A percentile compares a stretch with the other conserved stretches of the same genome.
phyloP scores from a whole-genome alignment of 2,888 invertebrate species.

The Ethmia dodecea region DNA sequence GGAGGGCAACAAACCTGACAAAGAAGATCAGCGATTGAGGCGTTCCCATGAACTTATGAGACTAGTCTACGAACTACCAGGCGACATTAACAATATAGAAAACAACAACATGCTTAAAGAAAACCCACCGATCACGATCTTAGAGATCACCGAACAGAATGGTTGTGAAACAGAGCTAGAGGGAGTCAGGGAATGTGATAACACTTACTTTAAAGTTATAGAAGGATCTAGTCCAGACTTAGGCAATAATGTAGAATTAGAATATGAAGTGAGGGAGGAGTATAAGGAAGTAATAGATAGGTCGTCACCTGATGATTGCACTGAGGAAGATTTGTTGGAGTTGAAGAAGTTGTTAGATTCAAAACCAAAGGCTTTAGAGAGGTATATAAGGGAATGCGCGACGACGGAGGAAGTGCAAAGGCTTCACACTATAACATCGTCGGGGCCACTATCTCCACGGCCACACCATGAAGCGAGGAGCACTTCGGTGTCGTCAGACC shows the following conservation, averaged over 20 bases:
- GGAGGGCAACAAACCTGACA: constrained; percentile 41
- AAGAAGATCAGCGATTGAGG: constrained; percentile 40
- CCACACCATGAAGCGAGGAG: constrained; percentile 77
- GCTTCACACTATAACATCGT: constrained; percentile 76
- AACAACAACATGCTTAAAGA: constrained; percentile 69
- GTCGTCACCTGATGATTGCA: constrained; percentile 56
- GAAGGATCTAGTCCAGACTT: constrained; percentile 51
- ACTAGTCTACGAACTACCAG: constrained; percentile 68
- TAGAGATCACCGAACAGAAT: constrained; percentile 68
- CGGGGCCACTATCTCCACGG: constrained; percentile 65
- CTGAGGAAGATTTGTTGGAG: constrained; percentile 61
- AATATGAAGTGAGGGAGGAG: constrained; percentile 52
- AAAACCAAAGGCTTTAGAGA: constrained; percentile 84
- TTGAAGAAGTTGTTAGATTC: constrained; percentile 53
- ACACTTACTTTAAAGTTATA: constrained; percentile 42
- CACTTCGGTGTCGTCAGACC: constrained; percentile 88
- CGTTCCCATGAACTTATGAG: constrained; percentile 63
- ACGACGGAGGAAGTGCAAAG: constrained; percentile 80
- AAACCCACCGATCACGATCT: constrained; percentile 65
- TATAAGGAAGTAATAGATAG: constrained; percentile 61
- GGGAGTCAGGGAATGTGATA: constrained; percentile 46
- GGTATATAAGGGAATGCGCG: constrained; percentile 87
- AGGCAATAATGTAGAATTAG: constrained; percentile 62
- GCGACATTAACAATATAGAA: constrained; percentile 44
- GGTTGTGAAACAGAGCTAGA: constrained; percentile 62